phyloP scores from a whole-genome alignment of 92 coral and sea anemone genomes.

The Epizoanthus ramosus region DNA sequence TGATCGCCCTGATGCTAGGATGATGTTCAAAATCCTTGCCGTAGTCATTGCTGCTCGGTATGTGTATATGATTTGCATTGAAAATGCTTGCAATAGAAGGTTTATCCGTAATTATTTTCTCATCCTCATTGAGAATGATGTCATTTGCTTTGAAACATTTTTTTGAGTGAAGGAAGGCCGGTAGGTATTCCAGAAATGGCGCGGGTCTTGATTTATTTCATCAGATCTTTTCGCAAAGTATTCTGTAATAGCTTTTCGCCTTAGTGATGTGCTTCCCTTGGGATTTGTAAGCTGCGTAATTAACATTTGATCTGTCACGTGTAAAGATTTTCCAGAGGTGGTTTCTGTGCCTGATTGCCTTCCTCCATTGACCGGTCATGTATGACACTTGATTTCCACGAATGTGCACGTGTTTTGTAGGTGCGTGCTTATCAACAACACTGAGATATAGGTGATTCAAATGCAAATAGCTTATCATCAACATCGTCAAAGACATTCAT shows the following conservation, averaged over 20 bases:
- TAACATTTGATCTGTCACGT: conserved; percentile 46
- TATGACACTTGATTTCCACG: conserved; percentile 59
- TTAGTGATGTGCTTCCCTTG: conserved; percentile 58
- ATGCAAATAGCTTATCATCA: too few relatives aligned
- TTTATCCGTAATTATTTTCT: too few relatives aligned
- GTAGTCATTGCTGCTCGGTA: too few relatives aligned
- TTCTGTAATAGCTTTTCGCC: conserved; percentile 35
- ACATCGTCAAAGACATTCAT: too few relatives aligned
- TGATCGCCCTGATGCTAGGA: background rate
- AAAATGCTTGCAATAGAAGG: too few relatives aligned
- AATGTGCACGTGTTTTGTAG: conserved; percentile 36
- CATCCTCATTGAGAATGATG: background rate
- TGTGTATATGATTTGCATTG: too few relatives aligned
- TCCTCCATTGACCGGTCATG: conserved; percentile 58
- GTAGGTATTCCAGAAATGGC: conserved; percentile 53
- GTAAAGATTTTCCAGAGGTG: conserved; percentile 50
- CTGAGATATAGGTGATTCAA: too few relatives aligned
- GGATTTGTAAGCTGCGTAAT: conserved; percentile 48
- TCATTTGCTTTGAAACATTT: background rate
- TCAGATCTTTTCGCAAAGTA: too few relatives aligned
- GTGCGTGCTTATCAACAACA: conserved; percentile 56
- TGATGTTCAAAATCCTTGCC: background rate
- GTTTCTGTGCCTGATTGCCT: conserved; percentile 56
- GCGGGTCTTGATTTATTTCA: too few relatives aligned
- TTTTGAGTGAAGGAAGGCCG: conserved; percentile 42